These are phyloP conservation scores for Drosophila hamatofila DNA, from an alignment of 2,888 invertebrate species.

Conservation along the genomic window DNA sequence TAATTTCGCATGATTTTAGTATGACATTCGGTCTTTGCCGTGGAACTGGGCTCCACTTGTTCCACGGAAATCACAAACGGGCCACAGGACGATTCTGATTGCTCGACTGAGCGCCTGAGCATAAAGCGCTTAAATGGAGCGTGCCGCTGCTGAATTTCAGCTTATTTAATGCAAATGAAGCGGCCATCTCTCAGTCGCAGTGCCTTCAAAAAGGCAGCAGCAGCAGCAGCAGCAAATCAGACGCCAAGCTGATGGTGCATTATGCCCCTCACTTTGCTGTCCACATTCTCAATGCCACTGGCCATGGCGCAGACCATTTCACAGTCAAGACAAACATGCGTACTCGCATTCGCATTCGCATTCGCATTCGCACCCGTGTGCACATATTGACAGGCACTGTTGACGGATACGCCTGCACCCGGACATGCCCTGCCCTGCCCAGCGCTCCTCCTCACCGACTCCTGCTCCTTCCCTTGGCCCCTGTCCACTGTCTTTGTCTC, in stretches of 20 bases:
- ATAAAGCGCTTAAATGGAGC: constrained; percentile 76
- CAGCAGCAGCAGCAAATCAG: constrained; percentile 8
- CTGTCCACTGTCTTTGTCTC: constrained; percentile 8
- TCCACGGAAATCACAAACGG: constrained; percentile 46
- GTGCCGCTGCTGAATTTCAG: constrained; percentile 83
- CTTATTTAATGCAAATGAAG: constrained; percentile 85
- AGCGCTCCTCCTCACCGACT: not conserved
- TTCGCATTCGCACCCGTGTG: constrained; percentile 30
- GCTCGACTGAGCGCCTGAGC: constrained; percentile 55
- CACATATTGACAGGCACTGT: constrained; percentile 54
- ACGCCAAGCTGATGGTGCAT: constrained; percentile 7
- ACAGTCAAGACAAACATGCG: constrained; percentile 58
- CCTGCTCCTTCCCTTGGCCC: no score
- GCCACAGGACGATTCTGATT: constrained; percentile 38
- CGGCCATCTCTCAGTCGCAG: constrained; percentile 56
- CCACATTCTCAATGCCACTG: not conserved
- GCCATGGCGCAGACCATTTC: constrained; percentile 42
- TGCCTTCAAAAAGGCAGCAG: constrained; percentile 10
- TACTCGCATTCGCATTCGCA: constrained; percentile 25
- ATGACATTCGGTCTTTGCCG: constrained; percentile 25
- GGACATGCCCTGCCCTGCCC: constrained; percentile 1
- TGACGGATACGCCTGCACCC: constrained; percentile 18
- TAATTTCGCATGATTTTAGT: constrained; percentile 79
- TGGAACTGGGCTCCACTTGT: constrained; percentile 32
- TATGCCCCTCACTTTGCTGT: not conserved